Conservation (phyloP, 1,140 invertebrate species). For the Ostrea denselamellosa region DNA sequence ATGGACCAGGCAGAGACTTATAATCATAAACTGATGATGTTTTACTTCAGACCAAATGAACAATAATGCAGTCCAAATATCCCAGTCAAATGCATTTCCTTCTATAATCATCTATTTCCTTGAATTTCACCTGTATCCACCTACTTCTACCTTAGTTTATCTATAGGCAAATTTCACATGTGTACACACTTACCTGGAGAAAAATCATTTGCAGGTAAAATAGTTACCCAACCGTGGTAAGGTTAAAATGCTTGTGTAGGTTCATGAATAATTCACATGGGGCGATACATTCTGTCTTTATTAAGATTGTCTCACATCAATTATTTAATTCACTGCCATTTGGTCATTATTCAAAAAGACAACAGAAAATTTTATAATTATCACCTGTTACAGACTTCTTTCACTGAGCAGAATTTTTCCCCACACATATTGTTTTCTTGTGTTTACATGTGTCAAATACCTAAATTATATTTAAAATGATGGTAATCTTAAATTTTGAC, state of each 20-base stretch:
- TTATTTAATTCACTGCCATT: background rate
- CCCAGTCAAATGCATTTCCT: background rate
- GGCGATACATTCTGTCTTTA: slow-evolving; percentile 2
- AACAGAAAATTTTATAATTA: background rate
- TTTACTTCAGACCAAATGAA: background rate
- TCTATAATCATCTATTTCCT: background rate
- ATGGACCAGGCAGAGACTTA: background rate
- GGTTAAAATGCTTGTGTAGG: slow-evolving; percentile 3
- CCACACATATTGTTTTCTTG: too few relatives aligned
- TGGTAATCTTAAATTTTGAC: too few relatives aligned
- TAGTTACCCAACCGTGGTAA: slow-evolving; percentile 17
- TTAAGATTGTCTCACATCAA: background rate
- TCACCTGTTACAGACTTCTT: background rate
- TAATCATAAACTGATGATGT: background rate
- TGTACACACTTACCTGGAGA: slow-evolving; percentile 21
- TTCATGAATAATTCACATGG: slow-evolving; percentile 27
- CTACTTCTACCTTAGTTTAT: slow-evolving; percentile 2
- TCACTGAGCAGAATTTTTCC: background rate
- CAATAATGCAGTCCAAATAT: background rate
- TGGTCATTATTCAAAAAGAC: background rate
- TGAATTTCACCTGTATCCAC: background rate
- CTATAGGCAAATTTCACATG: background rate
- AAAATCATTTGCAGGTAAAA: slow-evolving; percentile 25
- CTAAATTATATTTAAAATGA: too few relatives aligned
- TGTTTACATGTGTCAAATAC: too few relatives aligned